Base-by-base conservation (phyloP, 1,140 invertebrate species). In the Antheraea pernyi region DNA sequence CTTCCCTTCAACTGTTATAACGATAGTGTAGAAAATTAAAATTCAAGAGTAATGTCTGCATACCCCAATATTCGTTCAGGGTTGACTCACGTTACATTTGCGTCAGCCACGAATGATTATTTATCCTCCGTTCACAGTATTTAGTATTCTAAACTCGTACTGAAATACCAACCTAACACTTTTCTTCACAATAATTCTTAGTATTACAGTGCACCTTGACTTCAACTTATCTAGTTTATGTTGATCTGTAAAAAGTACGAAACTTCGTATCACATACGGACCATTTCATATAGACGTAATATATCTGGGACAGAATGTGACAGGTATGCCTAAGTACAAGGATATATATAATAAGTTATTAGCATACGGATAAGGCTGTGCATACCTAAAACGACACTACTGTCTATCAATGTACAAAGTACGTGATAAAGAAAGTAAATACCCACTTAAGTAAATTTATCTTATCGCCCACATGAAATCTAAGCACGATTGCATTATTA, bases 401-500 rank as follows among this genome's bases (percentile, higher is more conserved):
- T 59, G 65, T 37, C 53, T 16, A 19, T n/a, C 13, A n/a, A 10
- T 7, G 37, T 59, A 59, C 36, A 30, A 37, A 22, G n/a, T 68
- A 74, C 65, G 72, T 70, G 59, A 69, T 65, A 60, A 70, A 74
- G 65, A 74, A 74, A 74, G 68, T 70, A 68, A 73, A 16, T 53
- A 59, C 11, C 67, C 59, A 59, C 58, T 71, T 67, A 67, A 8
- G 10, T 60, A 59, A 10, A 36, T 19, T 67, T 30, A n/a, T 59
- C 59, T 59, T 36, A 67, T 59, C 19, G 18, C 37, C 19, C 30
- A 53, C 16, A 59, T 59, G 19, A 48, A 65, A 48, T 65, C 64
- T 9, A 48, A 19, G 64, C 64, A 65, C 64, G 64, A 46, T 3
- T 22, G 3, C 19, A 37, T 36, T 63, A 63, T 63, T 63, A 61